These are phyloP conservation scores for Napeogenes sylphis DNA, from an alignment of 2,888 invertebrate genomes.

Conservation along the genomic window DNA sequence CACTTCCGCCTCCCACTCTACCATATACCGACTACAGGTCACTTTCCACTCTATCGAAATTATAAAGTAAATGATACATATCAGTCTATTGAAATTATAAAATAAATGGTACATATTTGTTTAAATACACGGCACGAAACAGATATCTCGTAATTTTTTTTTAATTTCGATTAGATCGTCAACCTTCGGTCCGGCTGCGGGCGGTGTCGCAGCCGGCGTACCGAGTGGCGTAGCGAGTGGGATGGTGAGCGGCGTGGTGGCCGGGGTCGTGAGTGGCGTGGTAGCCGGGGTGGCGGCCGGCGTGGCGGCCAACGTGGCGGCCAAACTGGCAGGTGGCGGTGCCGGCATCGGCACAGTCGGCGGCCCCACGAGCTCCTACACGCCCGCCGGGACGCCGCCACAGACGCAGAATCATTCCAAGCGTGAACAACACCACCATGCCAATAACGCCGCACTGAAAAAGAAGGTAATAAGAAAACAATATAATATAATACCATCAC, in stretches of 20 bases:
- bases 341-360: slow-evolving; percentile 19
- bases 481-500: background rate
- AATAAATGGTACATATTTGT: background rate
- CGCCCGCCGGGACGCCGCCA: slow-evolving; percentile 31
- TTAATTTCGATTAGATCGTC: slow-evolving; percentile 39
- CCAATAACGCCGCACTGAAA: slow-evolving; percentile 52
- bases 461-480: slow-evolving; percentile 54
- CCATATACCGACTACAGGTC: slow-evolving; percentile 61
- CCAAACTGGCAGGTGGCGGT: slow-evolving; percentile 25
- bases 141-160: too few species aligned
- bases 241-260: slow-evolving; percentile 15
- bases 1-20: slow-evolving; percentile 53
- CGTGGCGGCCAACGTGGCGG: slow-evolving; percentile 18
- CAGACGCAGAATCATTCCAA: slow-evolving; percentile 51
- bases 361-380: slow-evolving; percentile 38
- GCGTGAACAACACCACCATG: slow-evolving; percentile 60
- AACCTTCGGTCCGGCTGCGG: slow-evolving; percentile 53
- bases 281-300: slow-evolving; percentile 18
- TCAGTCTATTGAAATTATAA: background rate
- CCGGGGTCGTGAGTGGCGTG: slow-evolving; percentile 34
- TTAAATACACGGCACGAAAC: too few species aligned
- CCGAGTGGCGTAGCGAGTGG: slow-evolving; percentile 33
- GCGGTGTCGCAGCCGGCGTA: slow-evolving; percentile 26
- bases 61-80: background rate
- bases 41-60: background rate